Base-by-base conservation (phyloP, 1,140 invertebrate genomes). In the Drosophila pseudoananassae region DNA sequence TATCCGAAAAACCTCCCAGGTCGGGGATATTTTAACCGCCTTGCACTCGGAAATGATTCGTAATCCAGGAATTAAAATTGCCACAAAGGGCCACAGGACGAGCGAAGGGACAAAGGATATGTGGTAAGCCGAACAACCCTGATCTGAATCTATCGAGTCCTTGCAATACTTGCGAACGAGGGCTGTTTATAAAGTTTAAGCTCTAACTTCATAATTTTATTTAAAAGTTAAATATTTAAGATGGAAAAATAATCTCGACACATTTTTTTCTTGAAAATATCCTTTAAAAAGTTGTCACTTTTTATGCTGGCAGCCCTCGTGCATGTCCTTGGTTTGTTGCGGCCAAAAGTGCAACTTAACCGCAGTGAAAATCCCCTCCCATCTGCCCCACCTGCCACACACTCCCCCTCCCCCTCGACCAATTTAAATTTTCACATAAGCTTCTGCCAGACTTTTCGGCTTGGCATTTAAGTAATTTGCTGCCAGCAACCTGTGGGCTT, bases 391-490 rank as follows among this genome's bases (percentile, higher is more conserved):
- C 27, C 5, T 10, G 17, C 38, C 31, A 9, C 9, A 10, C 36
- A 29, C 43, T n/a, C 14, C 4, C 2, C 14, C 40, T 40, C 31
- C 8, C 52, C 52, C 40, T 17, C 29, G 55, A 45, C 23, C 72
- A 75, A 84, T 84, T 76, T 84, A 79, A 84, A 76, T 56, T 69
- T 56, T 47, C 65, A 55, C 63, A 69, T 69, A 69, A 69, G 65
- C 50, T 76, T 65, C 53, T 75, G 60, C 53, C 46, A 61, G 38
- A 68, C 61, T 59, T 78, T 84, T 78, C 58, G 71, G 69, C 56
- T 68, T 74, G 78, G 64, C 55, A 76, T 80, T 79, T 84, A 83
- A 78, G 76, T 74, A 80, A 84, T 76, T 84, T 84, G 53, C 71
- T 69, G 63, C 46, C 54, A 71, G 65, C 83, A 81, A 87, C 82